These are phyloP conservation scores for Vespertilio murinus DNA, from an alignment of 2,797 vertebrate species.

Conservation along the genomic window DNA sequence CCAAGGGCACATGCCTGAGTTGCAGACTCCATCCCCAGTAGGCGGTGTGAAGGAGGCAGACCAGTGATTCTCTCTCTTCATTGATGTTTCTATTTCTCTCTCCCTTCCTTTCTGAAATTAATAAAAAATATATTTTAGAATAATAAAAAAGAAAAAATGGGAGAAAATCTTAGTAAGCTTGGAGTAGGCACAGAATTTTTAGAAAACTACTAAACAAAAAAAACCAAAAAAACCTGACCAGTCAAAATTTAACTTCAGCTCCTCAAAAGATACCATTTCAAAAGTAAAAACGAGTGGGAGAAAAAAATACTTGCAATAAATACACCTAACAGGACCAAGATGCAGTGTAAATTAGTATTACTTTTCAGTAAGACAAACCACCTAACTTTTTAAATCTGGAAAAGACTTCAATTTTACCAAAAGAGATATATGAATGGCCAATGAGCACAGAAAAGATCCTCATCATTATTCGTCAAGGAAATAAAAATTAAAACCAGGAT, in stretches of 20 bases:
- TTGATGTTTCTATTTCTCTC: not conserved
- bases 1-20: not conserved
- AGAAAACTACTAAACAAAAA: not conserved
- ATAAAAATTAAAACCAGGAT: constrained; percentile 9
- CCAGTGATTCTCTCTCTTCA: not conserved
- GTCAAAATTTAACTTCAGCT: not conserved
- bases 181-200: not conserved
- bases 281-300: not conserved
- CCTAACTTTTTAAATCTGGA: not conserved
- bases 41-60: not conserved
- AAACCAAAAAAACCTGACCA: not conserved
- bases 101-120: too few species aligned
- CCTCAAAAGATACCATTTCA: not conserved
- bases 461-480: not conserved
- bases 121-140: too few species aligned
- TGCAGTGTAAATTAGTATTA: not conserved
- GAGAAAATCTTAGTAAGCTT: not conserved
- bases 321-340: not conserved
- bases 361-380: not conserved
- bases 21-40: not conserved
- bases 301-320: not conserved
- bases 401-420: not conserved
- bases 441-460: not conserved
- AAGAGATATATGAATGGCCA: not conserved
- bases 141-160: not conserved